Conservation (phyloP, 2,797 vertebrate genomes). For the Pangasius krempfi region DNA sequence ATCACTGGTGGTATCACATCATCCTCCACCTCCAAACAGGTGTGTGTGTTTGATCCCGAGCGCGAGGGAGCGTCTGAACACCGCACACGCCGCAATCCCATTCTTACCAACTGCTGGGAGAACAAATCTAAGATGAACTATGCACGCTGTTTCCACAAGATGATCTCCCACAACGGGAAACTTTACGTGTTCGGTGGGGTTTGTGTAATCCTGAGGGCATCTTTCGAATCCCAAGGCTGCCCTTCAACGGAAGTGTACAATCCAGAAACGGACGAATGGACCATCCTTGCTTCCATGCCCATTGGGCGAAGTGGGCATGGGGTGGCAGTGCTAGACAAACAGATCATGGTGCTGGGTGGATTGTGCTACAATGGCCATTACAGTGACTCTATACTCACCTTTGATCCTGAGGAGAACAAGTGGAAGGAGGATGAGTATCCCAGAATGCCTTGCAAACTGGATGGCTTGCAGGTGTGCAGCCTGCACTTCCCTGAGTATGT, state of each 20-base stretch:
- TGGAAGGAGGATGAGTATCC: constrained; percentile 99
- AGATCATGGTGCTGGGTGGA: constrained; percentile 98
- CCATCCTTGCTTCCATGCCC: constrained; percentile 97
- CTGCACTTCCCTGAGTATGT: constrained; percentile 97
- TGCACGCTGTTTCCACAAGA: constrained; percentile 98
- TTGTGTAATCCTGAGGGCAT: constrained; percentile 95
- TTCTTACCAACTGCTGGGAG: constrained; percentile 95
- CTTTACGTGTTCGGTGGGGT: constrained; percentile 98
- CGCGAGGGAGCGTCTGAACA: constrained; percentile 89
- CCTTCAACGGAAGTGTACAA: constrained; percentile 99
- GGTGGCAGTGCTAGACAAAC: constrained; percentile 93
- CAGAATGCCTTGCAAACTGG: constrained; percentile 98
- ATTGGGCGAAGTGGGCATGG: constrained; percentile 97
- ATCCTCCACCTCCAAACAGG: constrained; percentile 98
- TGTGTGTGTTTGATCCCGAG: constrained; percentile 96
- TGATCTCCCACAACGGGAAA: constrained; percentile 98
- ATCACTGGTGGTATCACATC: constrained; percentile 99
- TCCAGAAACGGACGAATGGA: constrained; percentile 95
- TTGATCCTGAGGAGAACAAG: constrained; percentile 98
- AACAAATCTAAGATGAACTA: constrained; percentile 99
- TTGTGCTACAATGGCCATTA: constrained; percentile 99
- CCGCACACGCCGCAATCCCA: constrained; percentile 83
- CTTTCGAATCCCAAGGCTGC: constrained; percentile 98
- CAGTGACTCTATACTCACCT: constrained; percentile 98
- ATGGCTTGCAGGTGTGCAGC: constrained; percentile 98